Evolutionary conservation across 2,797 vertebrate genomes (phyloP).

Genomic region (Eurystomus glaucurus): DNA sequence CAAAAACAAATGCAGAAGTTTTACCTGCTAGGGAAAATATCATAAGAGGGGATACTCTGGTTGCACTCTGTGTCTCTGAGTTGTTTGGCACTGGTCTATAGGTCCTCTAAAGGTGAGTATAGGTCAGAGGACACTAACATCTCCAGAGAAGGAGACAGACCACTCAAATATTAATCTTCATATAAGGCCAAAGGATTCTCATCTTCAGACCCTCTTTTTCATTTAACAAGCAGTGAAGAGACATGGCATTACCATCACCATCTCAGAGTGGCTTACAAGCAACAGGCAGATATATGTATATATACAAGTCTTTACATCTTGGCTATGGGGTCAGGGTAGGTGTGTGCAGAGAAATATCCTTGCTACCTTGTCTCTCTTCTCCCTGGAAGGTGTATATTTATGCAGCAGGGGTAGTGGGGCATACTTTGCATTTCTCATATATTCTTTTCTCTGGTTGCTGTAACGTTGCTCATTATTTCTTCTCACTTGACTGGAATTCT

Average conservation of each 20-base stretch:
- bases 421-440: neutral
- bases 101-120: neutral
- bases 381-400: neutral
- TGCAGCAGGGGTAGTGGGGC: neutral
- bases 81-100: neutral
- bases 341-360: neutral
- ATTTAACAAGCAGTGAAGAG: neutral
- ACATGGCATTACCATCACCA: neutral
- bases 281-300: neutral
- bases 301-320: neutral
- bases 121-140: neutral
- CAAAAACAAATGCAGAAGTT: neutral
- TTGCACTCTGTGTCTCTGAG: rapidly evolving
- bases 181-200: neutral
- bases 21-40: neutral
- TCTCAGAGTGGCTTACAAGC: neutral
- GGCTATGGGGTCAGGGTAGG: neutral
- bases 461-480: constrained; percentile 49
- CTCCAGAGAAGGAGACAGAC: neutral
- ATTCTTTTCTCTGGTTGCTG: neutral
- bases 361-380: neutral
- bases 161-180: neutral
- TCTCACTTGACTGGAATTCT: constrained; percentile 57
- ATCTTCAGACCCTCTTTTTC: neutral
- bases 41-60: neutral